Base-by-base conservation (phyloP, 1,140 invertebrate species). In the Bombus waltoni region DNA sequence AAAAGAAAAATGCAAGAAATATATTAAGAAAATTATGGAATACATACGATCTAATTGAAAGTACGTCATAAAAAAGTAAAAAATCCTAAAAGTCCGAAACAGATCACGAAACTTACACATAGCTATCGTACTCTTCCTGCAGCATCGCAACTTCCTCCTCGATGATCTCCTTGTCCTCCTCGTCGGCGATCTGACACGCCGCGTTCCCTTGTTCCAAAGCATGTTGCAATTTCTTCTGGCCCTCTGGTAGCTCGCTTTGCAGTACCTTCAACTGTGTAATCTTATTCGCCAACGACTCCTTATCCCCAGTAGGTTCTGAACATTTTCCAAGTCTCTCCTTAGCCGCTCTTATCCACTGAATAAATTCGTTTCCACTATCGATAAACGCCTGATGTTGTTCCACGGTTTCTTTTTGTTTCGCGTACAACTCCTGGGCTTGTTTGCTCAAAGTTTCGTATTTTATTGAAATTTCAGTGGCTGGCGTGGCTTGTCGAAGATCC, bases 231-330 rank as follows among this genome's bases (percentile, higher is more conserved):
- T 98, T 98, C 25, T 96, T 96, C 90, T 98, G 97, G 62, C 98
- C 98, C 87, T 97, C 97, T 2, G 97, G 96, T 71, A 98, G 94
- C 93, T 98, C 98, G 91, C 97, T 97, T 89, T 98, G 96, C 28
- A 98, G 94, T 2, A 98, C 97, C 93, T 98, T 98, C 2, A 99
- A 94, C 92, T 98, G 98, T 9, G 97, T 97, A 65, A 98, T 97
- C 95, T 98, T 98, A 87, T 97, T 97, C 44, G 97, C 97, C 81
- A 98, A 95, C 59, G 97, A 97, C 94, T 99, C 98, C 91, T 98
- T 99, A 91, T 99, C 98, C 32, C 98, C 98, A 28, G 98, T 99
- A 10, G 98, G 98, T 94, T 99, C 98, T 1, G 98, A 98, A 93
- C 98, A 99, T 94, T 99, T 99, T 79, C 97, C 97, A n/a, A 99